Percentiles rank a stretch among this genome's conserved stretches.
Evolutionary conservation across 2,888 invertebrate species (phyloP).

Genomic region (Polymixis lichenea): DNA sequence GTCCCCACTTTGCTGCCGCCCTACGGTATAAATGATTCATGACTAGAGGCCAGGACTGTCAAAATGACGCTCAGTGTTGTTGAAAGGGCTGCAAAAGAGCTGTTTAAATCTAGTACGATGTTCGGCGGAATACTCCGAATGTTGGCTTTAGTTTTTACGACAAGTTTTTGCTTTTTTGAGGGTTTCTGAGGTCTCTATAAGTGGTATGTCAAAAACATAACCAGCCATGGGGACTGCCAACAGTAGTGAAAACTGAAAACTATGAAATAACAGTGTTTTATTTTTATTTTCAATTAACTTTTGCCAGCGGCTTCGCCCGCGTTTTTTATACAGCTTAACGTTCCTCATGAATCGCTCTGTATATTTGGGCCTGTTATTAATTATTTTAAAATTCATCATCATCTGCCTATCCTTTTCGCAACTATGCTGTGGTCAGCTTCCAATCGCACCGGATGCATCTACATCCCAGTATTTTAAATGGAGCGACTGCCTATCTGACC

Average conservation of each 20-base stretch:
- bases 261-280: background rate
- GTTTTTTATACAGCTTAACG: too few species aligned
- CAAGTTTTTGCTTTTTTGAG: constrained; percentile 4
- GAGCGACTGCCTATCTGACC: too few species aligned
- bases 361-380: background rate
- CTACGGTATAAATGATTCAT: constrained; percentile 79
- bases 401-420: too few species aligned
- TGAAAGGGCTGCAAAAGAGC: constrained; percentile 51
- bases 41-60: constrained; percentile 60
- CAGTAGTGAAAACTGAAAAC: background rate
- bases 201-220: too few species aligned
- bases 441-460: too few species aligned
- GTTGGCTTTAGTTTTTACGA: constrained; percentile 12
- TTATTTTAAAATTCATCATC: background rate
- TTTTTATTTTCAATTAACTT: background rate
- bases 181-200: background rate
- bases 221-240: too few species aligned
- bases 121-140: constrained; percentile 16
- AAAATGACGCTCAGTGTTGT: constrained; percentile 61
- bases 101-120: constrained; percentile 42
- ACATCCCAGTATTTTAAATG: too few species aligned
- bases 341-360: too few species aligned
- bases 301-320: too few species aligned
- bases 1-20: constrained; percentile 70
- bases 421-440: too few species aligned